Conservation (phyloP, 2,113 vertebrate genomes). For the Myodes glareolus region DNA sequence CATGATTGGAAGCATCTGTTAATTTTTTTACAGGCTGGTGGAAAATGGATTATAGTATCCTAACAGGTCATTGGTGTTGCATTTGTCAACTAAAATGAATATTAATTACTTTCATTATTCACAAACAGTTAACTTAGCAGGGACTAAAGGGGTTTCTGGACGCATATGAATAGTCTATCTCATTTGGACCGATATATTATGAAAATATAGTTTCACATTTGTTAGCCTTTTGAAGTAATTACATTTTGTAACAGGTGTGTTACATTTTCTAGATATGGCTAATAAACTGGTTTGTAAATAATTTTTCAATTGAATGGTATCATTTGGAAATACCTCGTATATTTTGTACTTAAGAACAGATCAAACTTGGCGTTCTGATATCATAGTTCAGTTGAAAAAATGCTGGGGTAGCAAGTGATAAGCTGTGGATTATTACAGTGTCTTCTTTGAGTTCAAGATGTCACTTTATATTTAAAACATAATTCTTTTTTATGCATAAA, state of each 20-base stretch:
- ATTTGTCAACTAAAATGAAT: slow-evolving; percentile 77
- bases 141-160: slow-evolving; percentile 70
- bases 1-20: slow-evolving; percentile 78
- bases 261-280: slow-evolving; percentile 61
- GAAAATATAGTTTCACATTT: slow-evolving; percentile 68
- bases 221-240: slow-evolving; percentile 71
- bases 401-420: background rate
- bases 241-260: slow-evolving; percentile 70
- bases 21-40: slow-evolving; percentile 73
- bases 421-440: slow-evolving; percentile 10
- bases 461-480: slow-evolving; percentile 36
- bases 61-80: slow-evolving; percentile 75
- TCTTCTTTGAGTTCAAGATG: slow-evolving; percentile 1
- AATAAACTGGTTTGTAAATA: slow-evolving; percentile 73
- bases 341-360: slow-evolving; percentile 68
- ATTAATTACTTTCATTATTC: slow-evolving; percentile 76
- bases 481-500: slow-evolving; percentile 35
- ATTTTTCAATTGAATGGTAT: slow-evolving; percentile 66
- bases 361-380: slow-evolving; percentile 55
- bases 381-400: slow-evolving; percentile 46
- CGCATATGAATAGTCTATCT: slow-evolving; percentile 71
- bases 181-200: slow-evolving; percentile 62
- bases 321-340: slow-evolving; percentile 59
- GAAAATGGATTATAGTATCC: slow-evolving; percentile 59
- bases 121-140: slow-evolving; percentile 75